phyloP scores from a whole-genome alignment of 2,797 vertebrate genomes.

The Alectoris magna region DNA sequence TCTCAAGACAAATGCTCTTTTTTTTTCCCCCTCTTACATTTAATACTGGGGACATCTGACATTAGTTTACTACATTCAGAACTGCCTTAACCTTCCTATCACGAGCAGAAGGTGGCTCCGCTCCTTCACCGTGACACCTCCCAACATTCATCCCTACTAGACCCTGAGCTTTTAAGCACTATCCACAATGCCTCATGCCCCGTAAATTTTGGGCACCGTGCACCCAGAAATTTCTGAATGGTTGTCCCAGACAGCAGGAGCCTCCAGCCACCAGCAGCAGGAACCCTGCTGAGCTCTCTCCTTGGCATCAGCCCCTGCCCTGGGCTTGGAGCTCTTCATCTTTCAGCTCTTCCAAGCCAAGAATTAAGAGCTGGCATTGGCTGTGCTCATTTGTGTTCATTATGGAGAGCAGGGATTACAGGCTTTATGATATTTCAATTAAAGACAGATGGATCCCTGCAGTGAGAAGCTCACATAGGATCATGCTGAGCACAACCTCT shows the following conservation, averaged over 20 bases:
- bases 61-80: fast-evolving
- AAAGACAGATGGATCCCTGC: not conserved
- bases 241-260: not conserved
- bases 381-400: fast-evolving
- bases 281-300: not conserved
- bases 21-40: not conserved
- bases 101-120: fast-evolving
- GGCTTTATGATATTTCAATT: not conserved
- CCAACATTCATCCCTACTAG: not conserved
- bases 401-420: not conserved
- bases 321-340: not conserved
- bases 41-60: not conserved
- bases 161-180: not conserved
- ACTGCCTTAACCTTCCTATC: not conserved
- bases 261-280: not conserved
- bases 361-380: not conserved
- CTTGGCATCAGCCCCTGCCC: not conserved
- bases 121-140: fast-evolving
- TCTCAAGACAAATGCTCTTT: not conserved
- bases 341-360: not conserved
- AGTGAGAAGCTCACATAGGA: not conserved
- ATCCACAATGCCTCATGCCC: fast-evolving
- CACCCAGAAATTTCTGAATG: not conserved
- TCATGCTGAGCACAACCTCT: too few species aligned
- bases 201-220: not conserved